phyloP scores from a whole-genome alignment of 2,888 invertebrate species.

The Microplitis deprimator region DNA sequence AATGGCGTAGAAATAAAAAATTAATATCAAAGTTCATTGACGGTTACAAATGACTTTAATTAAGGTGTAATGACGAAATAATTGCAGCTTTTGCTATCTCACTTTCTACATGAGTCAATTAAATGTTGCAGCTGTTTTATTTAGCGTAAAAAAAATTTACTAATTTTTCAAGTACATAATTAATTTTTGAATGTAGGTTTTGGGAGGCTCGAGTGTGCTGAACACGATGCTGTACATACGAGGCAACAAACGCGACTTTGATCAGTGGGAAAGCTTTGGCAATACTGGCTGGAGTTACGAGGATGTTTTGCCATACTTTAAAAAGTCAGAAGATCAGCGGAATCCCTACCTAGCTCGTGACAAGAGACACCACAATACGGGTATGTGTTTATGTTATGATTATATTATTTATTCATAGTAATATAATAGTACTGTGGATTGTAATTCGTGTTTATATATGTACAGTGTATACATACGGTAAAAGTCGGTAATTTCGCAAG shows the following conservation, averaged over 20 bases:
- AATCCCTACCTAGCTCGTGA: conserved; percentile 89
- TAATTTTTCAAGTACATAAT: not conserved
- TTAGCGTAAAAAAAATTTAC: not conserved
- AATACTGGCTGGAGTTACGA: conserved; percentile 92
- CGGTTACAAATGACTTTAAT: not conserved
- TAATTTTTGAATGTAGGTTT: conserved; percentile 69
- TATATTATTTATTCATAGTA: conserved; percentile 9
- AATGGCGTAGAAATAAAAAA: not conserved
- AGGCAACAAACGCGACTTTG: conserved; percentile 89
- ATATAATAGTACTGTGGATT: not conserved
- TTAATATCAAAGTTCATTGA: not conserved
- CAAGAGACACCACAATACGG: conserved; percentile 80
- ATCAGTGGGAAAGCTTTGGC: conserved; percentile 88
- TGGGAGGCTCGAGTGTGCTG: conserved; percentile 89
- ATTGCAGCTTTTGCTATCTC: conserved; percentile 9
- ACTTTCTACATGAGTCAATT: not conserved
- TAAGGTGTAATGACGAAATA: not conserved
- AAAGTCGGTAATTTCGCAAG: conserved; percentile 17
- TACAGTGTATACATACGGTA: not conserved
- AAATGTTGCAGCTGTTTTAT: not conserved
- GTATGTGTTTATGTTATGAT: conserved; percentile 67
- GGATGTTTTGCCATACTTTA: conserved; percentile 86
- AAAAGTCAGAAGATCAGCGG: conserved; percentile 89
- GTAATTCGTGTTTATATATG: not conserved
- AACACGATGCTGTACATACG: conserved; percentile 94